Evolutionary conservation across 2,888 invertebrate species (phyloP).

Genomic region (Meteorus colon): DNA sequence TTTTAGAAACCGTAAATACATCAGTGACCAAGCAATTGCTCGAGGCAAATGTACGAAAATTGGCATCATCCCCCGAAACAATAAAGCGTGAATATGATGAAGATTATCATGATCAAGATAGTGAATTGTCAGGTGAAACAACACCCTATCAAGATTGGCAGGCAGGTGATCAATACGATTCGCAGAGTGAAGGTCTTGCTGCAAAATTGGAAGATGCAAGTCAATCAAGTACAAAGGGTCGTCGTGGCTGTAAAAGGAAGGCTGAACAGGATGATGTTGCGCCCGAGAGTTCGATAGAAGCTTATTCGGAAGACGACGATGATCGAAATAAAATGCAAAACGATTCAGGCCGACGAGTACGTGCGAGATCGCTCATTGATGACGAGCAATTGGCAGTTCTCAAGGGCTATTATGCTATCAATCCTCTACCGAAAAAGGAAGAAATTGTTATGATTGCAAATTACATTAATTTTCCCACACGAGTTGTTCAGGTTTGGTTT

Average conservation of each 20-base stretch:
- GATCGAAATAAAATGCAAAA: constrained; percentile 74
- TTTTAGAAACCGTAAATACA: constrained; percentile 84
- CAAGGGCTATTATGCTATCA: constrained; percentile 90
- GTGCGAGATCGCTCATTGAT: constrained; percentile 94
- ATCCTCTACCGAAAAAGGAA: constrained; percentile 95
- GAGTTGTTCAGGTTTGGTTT: constrained; percentile 86
- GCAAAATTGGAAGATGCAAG: constrained; percentile 83
- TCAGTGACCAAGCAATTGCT: constrained; percentile 84
- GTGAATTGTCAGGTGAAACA: constrained; percentile 70
- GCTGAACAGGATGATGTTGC: constrained; percentile 52
- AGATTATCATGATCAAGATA: constrained; percentile 81
- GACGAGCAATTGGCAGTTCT: constrained; percentile 94
- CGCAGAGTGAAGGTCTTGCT: constrained; percentile 83
- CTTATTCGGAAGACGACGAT: constrained; percentile 75
- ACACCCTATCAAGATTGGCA: constrained; percentile 66
- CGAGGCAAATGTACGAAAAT: constrained; percentile 81
- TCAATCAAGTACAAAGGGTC: constrained; percentile 52
- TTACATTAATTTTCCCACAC: constrained; percentile 77
- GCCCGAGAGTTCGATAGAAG: constrained; percentile 59
- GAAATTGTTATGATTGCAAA: constrained; percentile 93
- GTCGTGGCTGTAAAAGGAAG: constrained; percentile 58
- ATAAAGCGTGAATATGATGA: constrained; percentile 68
- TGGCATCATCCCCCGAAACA: constrained; percentile 77
- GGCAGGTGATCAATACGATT: constrained; percentile 67
- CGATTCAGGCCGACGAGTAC: constrained; percentile 83